Evolutionary conservation across 2,113 vertebrate species (phyloP), one percentile per base, ranked within the genome.

Genomic region (Scomber japonicus): DNA sequence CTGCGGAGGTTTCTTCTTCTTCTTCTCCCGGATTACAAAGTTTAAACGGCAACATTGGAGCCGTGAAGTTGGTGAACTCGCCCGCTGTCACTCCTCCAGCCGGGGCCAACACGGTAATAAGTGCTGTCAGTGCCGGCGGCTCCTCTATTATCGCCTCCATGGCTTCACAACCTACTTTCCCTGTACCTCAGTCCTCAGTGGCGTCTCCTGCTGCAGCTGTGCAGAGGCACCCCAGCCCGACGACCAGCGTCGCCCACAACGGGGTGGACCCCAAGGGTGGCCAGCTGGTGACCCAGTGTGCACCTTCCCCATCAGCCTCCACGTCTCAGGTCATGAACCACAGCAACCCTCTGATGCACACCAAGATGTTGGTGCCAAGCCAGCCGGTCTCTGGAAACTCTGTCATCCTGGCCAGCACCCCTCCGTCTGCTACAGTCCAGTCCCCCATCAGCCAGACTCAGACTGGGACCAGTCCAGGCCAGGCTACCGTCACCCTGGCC

Each of bases 211-310:
- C 90, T 0, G 91, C 90, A 31, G 68, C 90, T 4, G 66, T 94
- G 56, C 94, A 95, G 76, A 82, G 92, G 57, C 94, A 87, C 53
- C 93, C 93, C 5, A 87, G 80, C 71, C 94, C 93, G 51, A 89
- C 91, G 71, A 75, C 87, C 66, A 88, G 77, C 84, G 82, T 91
- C 16, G 89, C 94, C 72, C 96, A 94, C 79, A 95, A 95, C 72
- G 95, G 94, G 3, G 82, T 95, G 15, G 94, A 94, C 31, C 92
- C 92, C 0, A 91, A 93, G 35, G 88, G 67, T 1, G 81, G 75
- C 7, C 81, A 77, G 40, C 57, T 85, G 75, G 71, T 88, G 45
- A 50, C 91, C 64, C 85, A 80, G 30, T 85, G 90, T 3, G 24
- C 76, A 21, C 75, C 81, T 12, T 69, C 85, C 45, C 59, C 72